Evolutionary conservation across 2,888 invertebrate genomes (phyloP), one percentile per base, ranked within the genome.

Genomic region (Hypsopygia costalis): DNA sequence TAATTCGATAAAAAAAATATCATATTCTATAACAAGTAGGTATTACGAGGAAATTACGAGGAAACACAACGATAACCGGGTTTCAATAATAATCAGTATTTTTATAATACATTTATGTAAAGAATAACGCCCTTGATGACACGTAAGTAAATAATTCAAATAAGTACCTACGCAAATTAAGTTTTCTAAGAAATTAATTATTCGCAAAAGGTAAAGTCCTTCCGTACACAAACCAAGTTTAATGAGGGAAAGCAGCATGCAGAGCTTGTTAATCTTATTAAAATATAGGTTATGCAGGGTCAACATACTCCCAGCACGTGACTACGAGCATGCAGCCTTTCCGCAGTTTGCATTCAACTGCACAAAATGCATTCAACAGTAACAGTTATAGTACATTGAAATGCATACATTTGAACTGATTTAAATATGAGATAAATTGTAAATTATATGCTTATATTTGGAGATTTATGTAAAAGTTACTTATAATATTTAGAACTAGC

Each of bases 251-350:
- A 36, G 36, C 9, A n/a, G 7, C 10, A 11, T 16, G 36, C 36
- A 36, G 12, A 8, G 25, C 29, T 36, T 29, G 29, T 36, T 30
- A 36, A 29, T 36, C 29, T 29, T 36, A 36, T 36, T 36, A 36
- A 29, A 36, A 29, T 36, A 36, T 36, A 36, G 36, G 36, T 10
- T 36, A 36, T 12, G 27, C 12, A 20, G 32, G 38, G 38, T 32
- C 38, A 38, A 27, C 38, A 38, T 6, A 31, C 32, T 37, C 11
- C 31, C 11, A 7, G 32, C 32, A 38, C 38, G 38, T 38, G 38
- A 32, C 38, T 38, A 9, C 36, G 5, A 25, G 25, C 25, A n/a
- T 25, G 7, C 29, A 29, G 11, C 31, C 11, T 31, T 31, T 31
- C 31, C 31, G 31, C 31, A 7, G 11, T 12, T 31, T 12, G 31